phyloP scores from a whole-genome alignment of 1,140 invertebrate species.

The Diorhabda sublineata region DNA sequence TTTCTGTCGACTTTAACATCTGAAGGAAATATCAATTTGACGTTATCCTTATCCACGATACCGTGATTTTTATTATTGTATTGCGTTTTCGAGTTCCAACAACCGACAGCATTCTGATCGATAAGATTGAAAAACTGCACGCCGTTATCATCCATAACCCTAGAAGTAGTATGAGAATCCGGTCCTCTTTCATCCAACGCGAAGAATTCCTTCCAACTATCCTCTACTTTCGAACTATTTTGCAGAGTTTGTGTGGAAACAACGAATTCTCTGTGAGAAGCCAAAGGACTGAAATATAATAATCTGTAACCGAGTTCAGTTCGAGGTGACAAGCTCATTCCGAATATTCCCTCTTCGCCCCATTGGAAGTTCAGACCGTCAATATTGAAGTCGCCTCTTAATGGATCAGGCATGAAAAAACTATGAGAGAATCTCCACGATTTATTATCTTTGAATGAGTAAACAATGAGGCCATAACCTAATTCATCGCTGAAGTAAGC shows the following conservation, averaged over 20 bases:
- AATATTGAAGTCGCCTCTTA: slow-evolving; percentile 72
- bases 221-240: slow-evolving; percentile 59
- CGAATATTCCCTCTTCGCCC: slow-evolving; percentile 74
- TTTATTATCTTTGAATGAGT: slow-evolving; percentile 68
- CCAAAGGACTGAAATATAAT: slow-evolving; percentile 72
- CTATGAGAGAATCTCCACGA: slow-evolving; percentile 74
- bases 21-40: slow-evolving; percentile 69
- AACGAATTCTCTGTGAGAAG: slow-evolving; percentile 70
- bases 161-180: slow-evolving; percentile 64
- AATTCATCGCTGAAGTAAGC: slow-evolving; percentile 79
- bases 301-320: slow-evolving; percentile 62
- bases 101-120: slow-evolving; percentile 75
- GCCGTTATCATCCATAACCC: slow-evolving; percentile 67
- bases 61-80: slow-evolving; percentile 64
- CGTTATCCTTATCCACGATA: slow-evolving; percentile 68
- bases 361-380: slow-evolving; percentile 78
- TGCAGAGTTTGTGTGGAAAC: slow-evolving; percentile 69
- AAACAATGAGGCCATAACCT: slow-evolving; percentile 73
- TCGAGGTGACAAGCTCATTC: slow-evolving; percentile 65
- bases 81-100: slow-evolving; percentile 67
- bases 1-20: slow-evolving; percentile 70
- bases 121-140: slow-evolving; percentile 72
- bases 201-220: slow-evolving; percentile 69
- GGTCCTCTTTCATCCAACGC: slow-evolving; percentile 62
- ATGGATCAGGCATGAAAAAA: slow-evolving; percentile 74